These are phyloP conservation scores for Aphidius gifuensis DNA, from an alignment of 1,140 invertebrate genomes.

Conservation along the genomic window DNA sequence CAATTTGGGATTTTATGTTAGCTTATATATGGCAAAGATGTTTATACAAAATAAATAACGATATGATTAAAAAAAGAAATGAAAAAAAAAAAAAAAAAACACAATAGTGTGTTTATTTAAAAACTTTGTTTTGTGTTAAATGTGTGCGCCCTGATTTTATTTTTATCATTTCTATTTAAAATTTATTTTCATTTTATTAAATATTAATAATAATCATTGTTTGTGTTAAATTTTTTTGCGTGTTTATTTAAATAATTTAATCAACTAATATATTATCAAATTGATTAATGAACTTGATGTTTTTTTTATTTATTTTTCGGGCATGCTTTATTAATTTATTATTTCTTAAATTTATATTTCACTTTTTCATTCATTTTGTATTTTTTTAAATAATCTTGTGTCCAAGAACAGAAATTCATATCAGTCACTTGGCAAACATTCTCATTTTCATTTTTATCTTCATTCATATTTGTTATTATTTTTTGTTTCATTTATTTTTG, in stretches of 20 bases:
- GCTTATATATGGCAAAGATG: conserved; percentile 34
- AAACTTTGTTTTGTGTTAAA: conserved; percentile 12
- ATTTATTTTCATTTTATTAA: conserved; percentile 1
- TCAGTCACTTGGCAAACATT: too few relatives aligned
- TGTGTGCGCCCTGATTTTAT: conserved; percentile 2
- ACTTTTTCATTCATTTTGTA: not conserved
- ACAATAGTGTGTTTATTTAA: not conserved
- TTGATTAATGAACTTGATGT: too few relatives aligned
- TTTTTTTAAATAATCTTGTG: not conserved
- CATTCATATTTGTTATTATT: too few relatives aligned
- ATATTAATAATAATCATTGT: not conserved
- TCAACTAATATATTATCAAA: too few relatives aligned
- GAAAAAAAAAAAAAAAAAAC: conserved; percentile 1
- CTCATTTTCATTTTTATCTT: too few relatives aligned
- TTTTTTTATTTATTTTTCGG: too few relatives aligned
- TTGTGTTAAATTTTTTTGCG: not conserved
- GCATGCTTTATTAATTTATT: too few relatives aligned
- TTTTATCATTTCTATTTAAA: conserved; percentile 12
- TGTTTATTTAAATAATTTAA: too few relatives aligned
- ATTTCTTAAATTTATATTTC: not conserved
- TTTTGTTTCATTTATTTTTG: conserved; percentile 1
- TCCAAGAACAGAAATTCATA: not conserved
- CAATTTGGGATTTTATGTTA: too few relatives aligned
- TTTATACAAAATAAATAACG: conserved; percentile 55
- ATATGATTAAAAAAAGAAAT: conserved; percentile 10